Base-by-base conservation (phyloP, 2,888 invertebrate genomes). In the Pyrgus malvae region DNA sequence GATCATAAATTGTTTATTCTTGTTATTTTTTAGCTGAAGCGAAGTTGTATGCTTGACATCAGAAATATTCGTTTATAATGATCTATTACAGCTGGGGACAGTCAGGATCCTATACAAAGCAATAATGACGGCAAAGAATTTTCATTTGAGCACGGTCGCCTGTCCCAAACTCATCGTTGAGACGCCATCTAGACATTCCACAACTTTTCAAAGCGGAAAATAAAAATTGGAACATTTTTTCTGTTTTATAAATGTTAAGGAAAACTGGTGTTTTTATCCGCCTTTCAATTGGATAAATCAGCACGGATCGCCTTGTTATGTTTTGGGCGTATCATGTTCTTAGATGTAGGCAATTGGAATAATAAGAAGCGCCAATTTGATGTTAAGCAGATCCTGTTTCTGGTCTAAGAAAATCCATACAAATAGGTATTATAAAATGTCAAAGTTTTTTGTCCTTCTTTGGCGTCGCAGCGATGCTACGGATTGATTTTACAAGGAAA, bases 121-220 rank as follows among this genome's bases (percentile, higher is more conserved):
- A 79, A 78, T 83, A 83, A 83, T 82, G 80, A 76, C 74, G 64
- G 67, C 64, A 79, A 80, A 81, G 83, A 86, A 83, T 83, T 85
- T 85, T 85, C 82, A 86, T 86, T 85, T 83, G 69, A 78, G 78
- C 72, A 71, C 69, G 76, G 75, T 66, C 66, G 65, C 65, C 67
- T 71, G 73, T 72, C 72, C 68, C 69, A 70, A 71, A 71, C 74
- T 77, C 77, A 75, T 76, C 73, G 70, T 59, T 46, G 56, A 59
- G 53, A 56, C 48, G 49, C 78, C 76, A 80, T 80, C 78, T 76
- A 78, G 77, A 79, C 78, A 85, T 86, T 85, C 85, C 84, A 73
- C 71, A 76, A 80, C 76, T 83, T 83, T 83, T 76, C 74, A 74
- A 70, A 69, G 73, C 69, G 69, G 72, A 54, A 41, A 60, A 53